Percentiles rank a stretch among this genome's conserved stretches.
Conservation (phyloP, 2,888 invertebrate genomes). For the Lasioglossum oenotherae region DNA sequence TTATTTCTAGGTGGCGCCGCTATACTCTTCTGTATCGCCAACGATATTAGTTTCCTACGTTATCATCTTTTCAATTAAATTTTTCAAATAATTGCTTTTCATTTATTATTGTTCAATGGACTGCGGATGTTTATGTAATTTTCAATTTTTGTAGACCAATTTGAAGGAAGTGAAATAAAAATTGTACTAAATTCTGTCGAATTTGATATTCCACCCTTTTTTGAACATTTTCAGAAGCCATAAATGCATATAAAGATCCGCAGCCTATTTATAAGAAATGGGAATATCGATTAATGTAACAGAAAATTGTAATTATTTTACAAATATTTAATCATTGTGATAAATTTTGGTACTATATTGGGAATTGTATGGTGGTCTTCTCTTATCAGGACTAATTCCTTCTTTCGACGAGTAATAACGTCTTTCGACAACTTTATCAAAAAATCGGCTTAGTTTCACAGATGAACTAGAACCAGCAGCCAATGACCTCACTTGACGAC, state of each 20-base stretch:
- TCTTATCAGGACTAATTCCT: constrained; percentile 86
- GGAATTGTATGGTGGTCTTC: constrained; percentile 84
- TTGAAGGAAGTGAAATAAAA: no score
- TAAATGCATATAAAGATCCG: no score
- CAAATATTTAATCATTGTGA: constrained; percentile 84
- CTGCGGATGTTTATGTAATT: no score
- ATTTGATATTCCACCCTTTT: no score
- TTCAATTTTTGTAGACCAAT: no score
- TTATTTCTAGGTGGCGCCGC: neutral
- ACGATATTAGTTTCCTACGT: neutral
- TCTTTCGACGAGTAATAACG: constrained; percentile 85
- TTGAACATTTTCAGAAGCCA: no score
- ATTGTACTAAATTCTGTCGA: no score
- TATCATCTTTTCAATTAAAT: neutral
- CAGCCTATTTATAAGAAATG: neutral
- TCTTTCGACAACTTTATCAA: constrained; percentile 92
- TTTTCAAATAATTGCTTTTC: neutral
- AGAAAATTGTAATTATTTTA: neutral
- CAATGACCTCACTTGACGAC: constrained; percentile 89
- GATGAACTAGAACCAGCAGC: constrained; percentile 98
- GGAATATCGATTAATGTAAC: neutral
- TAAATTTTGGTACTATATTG: constrained; percentile 87
- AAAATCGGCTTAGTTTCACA: constrained; percentile 96
- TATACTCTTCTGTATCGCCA: neutral
- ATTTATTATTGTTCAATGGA: neutral